Conservation (phyloP, 1,140 invertebrate genomes). For the Mizuhopecten yessoensis region DNA sequence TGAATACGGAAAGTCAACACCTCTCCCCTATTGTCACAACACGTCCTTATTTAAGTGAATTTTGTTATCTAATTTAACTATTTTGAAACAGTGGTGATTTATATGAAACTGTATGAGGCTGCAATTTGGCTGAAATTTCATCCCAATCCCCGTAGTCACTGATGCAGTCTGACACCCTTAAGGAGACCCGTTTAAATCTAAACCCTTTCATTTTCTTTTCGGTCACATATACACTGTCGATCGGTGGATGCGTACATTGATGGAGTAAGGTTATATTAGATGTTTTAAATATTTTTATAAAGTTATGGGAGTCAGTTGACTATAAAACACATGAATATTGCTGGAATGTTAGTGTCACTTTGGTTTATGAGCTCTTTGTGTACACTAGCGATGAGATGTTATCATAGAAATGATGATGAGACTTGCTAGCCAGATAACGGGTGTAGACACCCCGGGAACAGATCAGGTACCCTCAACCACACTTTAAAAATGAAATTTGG, state of each 20-base stretch:
- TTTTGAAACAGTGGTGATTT: conserved; percentile 24
- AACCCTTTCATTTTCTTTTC: conserved; percentile 21
- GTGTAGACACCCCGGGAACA: neutral
- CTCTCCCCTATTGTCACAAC: neutral
- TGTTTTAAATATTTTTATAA: conserved; percentile 31
- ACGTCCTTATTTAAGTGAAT: neutral
- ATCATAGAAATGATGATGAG: neutral
- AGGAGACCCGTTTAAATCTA: neutral
- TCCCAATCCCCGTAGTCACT: neutral
- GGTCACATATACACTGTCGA: neutral
- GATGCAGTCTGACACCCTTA: conserved; percentile 24
- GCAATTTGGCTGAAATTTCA: conserved; percentile 29
- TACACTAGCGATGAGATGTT: neutral
- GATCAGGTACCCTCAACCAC: neutral
- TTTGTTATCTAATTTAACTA: conserved; percentile 24
- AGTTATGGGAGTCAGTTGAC: conserved; percentile 21
- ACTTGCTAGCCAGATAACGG: conserved; percentile 11
- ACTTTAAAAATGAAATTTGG: neutral
- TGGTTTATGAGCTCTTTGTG: conserved; percentile 37
- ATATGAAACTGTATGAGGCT: neutral
- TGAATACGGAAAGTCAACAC: neutral
- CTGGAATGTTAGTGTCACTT: conserved; percentile 29
- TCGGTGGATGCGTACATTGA: conserved; percentile 16
- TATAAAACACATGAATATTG: conserved; percentile 26
- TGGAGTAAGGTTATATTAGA: conserved; percentile 39